A percentile compares a stretch with the other conserved stretches of the same genome.
phyloP scores from a whole-genome alignment of 1,140 invertebrate species.

The Spodoptera frugiperda region DNA sequence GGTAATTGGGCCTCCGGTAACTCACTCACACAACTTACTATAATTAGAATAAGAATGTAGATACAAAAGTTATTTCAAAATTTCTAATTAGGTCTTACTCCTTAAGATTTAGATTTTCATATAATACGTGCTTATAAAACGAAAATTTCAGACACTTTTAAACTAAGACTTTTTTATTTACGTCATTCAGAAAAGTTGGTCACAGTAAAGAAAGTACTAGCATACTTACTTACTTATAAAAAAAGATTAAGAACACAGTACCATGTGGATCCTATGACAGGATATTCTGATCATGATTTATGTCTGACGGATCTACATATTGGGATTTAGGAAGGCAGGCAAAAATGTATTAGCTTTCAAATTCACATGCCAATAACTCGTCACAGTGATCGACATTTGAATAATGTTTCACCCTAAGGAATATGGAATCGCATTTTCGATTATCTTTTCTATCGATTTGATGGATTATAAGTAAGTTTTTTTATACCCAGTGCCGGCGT shows the following conservation, averaged over 20 bases:
- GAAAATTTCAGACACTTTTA: no score
- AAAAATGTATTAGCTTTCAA: slow-evolving; percentile 38
- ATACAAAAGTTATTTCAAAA: no score
- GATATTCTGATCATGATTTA: slow-evolving; percentile 21
- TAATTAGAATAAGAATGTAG: no score
- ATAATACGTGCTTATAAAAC: no score
- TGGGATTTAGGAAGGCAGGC: slow-evolving; percentile 13
- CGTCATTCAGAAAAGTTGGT: no score
- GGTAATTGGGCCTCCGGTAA: no score
- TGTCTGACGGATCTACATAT: slow-evolving; percentile 13
- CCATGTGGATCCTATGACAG: background rate
- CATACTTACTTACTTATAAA: background rate
- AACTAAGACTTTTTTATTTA: no score
- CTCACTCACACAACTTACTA: no score
- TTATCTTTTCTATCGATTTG: slow-evolving; percentile 6
- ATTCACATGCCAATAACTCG: slow-evolving; percentile 25
- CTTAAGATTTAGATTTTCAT: no score
- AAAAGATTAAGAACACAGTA: background rate
- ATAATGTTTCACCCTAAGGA: slow-evolving; percentile 21
- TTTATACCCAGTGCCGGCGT: no score
- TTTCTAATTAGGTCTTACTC: no score
- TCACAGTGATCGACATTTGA: slow-evolving; percentile 38
- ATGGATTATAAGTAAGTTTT: slow-evolving; percentile 16
- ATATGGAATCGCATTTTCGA: slow-evolving; percentile 8
- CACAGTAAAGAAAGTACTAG: no score